phyloP scores from a whole-genome alignment of 2,888 invertebrate species.

The Eumerus sabulonum region DNA sequence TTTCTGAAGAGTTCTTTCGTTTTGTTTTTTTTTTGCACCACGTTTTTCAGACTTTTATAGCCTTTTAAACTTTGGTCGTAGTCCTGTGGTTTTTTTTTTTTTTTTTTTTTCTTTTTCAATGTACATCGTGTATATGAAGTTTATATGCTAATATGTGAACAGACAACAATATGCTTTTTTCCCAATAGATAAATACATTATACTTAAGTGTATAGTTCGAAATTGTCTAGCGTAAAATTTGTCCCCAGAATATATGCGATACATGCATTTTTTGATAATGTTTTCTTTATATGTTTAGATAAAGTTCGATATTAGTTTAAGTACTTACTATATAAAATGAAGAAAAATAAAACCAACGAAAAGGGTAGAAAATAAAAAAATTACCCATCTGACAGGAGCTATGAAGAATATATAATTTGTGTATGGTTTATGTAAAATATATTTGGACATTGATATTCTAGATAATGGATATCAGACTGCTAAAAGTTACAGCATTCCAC shows the following conservation, averaged over 20 bases:
- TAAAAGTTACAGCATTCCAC: slow-evolving; percentile 7
- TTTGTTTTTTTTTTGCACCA: not conserved
- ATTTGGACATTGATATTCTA: not conserved
- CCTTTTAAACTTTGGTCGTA: slow-evolving; percentile 48
- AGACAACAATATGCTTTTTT: slow-evolving; percentile 39
- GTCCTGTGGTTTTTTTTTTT: slow-evolving; percentile 23
- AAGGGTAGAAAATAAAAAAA: slow-evolving; percentile 41
- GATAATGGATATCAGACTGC: not conserved
- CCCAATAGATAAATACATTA: slow-evolving; percentile 26
- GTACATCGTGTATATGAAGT: slow-evolving; percentile 47
- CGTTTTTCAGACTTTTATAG: slow-evolving; percentile 11
- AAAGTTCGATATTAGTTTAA: slow-evolving; percentile 5
- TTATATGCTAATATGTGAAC: slow-evolving; percentile 53
- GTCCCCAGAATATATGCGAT: slow-evolving; percentile 36
- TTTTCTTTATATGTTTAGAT: slow-evolving; percentile 20
- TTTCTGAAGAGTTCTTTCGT: slow-evolving; percentile 1
- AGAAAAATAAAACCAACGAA: slow-evolving; percentile 8
- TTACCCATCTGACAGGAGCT: slow-evolving; percentile 80
- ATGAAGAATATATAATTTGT: slow-evolving; percentile 66
- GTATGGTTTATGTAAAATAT: slow-evolving; percentile 7
- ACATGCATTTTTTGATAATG: slow-evolving; percentile 19
- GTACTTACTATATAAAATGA: not conserved
- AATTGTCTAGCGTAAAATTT: slow-evolving; percentile 62
- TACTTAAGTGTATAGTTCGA: slow-evolving; percentile 42
- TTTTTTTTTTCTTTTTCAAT: slow-evolving; percentile 22